Conservation (phyloP, 30 jellyfish, hydroid and myxozoan genomes). For the Aurelia coerulea region DNA sequence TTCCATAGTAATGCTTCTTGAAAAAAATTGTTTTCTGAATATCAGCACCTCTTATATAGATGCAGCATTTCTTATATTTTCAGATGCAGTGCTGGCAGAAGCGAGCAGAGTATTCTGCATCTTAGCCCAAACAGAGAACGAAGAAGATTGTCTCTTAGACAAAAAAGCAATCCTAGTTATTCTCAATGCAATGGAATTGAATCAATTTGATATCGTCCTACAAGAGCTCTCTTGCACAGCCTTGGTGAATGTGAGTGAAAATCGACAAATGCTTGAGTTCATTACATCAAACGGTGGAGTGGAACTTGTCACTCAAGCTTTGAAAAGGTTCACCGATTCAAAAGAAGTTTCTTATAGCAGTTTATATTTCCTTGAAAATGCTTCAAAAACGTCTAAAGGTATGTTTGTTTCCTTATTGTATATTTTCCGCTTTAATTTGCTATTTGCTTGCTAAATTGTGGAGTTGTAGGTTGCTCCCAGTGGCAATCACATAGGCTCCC, state of each 20-base stretch:
- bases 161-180: conserved; percentile 11
- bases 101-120: conserved; percentile 32
- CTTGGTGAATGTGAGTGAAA: conserved; percentile 30
- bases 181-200: conserved; percentile 27
- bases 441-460: too few species aligned
- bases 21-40: too few species aligned
- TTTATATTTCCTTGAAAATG: conserved; percentile 38
- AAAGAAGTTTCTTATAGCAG: background rate
- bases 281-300: conserved; percentile 25
- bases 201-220: conserved; percentile 30
- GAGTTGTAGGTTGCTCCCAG: too few species aligned
- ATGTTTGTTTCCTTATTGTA: too few species aligned
- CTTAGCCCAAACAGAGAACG: conserved; percentile 21
- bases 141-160: background rate
- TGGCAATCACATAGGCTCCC: too few species aligned
- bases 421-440: too few species aligned
- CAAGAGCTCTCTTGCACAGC: conserved; percentile 50
- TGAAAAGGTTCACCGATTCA: conserved; percentile 28
- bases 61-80: background rate
- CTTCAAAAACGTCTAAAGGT: background rate
- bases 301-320: background rate
- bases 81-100: conserved; percentile 8
- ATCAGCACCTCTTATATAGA: too few species aligned
- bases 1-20: too few species aligned
- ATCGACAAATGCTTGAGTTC: conserved; percentile 7